Base-by-base conservation (phyloP, 2,113 vertebrate species). In the Coturnix japonica region DNA sequence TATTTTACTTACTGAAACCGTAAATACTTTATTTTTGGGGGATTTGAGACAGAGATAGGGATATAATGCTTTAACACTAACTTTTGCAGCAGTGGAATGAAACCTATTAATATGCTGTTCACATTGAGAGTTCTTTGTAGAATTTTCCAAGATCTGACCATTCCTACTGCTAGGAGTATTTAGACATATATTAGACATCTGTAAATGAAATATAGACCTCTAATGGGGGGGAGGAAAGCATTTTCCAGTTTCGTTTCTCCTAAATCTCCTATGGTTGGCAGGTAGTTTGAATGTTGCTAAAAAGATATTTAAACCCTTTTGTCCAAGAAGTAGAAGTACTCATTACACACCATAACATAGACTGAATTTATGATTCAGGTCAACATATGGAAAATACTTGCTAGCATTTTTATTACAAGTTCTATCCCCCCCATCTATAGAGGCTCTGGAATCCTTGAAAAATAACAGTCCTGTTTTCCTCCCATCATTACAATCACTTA, bases 181-280 rank as follows among this genome's bases (percentile, higher is more conserved):
- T 85, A 76, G 71, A 67, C 49, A 85, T 43, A 91, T 85, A 81
- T 75, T 28, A 44, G 71, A 80, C 64, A 53, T 82, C n/a, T 67
- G 22, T 57, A 73, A 81, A 87, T 73, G 75, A 93, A 91, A 76
- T 19, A 43, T 31, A 80, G 75, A 87, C n/a, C 22, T 76, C 64
- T 85, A 64, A 33, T 8, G 8, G 49, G 28, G 28, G 8, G 18
- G 49, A 60, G 44, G 43, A 9, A 47, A 37, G 74, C 47, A 25
- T 17, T 72, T 75, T 76, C 89, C 31, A 49, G 31, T 80, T 95
- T 63, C 87, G 35, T 67, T 89, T 85, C 43, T 79, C 46, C 64
- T 83, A 85, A 94, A 76, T 83, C 44, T 28, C 35, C 87, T n/a
- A n/a, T n/a, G 80, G 46, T 33, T 90, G 59, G 59, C 82, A 91